Base-by-base conservation (phyloP, 1,140 invertebrate species). In the Archegozetes longisetosus region DNA sequence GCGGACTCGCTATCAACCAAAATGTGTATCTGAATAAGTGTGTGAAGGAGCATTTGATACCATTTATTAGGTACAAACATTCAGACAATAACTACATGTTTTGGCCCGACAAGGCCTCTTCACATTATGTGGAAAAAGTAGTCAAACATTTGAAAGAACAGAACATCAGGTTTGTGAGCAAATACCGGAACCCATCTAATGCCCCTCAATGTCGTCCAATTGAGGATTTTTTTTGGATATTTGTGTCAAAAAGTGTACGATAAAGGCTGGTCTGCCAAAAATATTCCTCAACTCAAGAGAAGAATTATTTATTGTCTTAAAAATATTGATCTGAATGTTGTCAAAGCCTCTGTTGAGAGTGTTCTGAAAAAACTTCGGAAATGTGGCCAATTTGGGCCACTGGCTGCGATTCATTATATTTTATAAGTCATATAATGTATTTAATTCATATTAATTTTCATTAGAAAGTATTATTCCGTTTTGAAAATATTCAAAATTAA, bases 1-100 rank as follows among this genome's bases (percentile, higher is more conserved):
- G n/a, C n/a, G n/a, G n/a, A n/a, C n/a, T n/a, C n/a, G n/a, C n/a
- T n/a, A n/a, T n/a, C n/a, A n/a, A n/a, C n/a, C n/a, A n/a, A n/a
- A n/a, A n/a, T n/a, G n/a, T n/a, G n/a, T 58, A 58, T 58, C n/a
- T 58, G 14, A 27, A 58, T 23, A 25, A 58, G 20, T 58, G 56
- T 50, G 24, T 58, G 23, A 50, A 25, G n/a, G 25, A 27, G 20
- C 17, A 46, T n/a, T n/a, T 58, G 56, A 6, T 58, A 26, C 1
- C 24, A 49, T 58, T 58, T 27, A 58, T 58, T 22, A 27, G 25
- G 17, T 13, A 47, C 4, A 27, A 58, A 13, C 56, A 58, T 58
- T 13, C 14, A 1, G 26, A 55, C 20, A 6, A 23, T 6, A 22
- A 26, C 4, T 55, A 55, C 29, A 13, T 55, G 2, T 55, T 55